Percentiles rank a stretch among this genome's conserved stretches.
Evolutionary conservation across 2,113 vertebrate genomes (phyloP).

Genomic region (Indicator indicator): DNA sequence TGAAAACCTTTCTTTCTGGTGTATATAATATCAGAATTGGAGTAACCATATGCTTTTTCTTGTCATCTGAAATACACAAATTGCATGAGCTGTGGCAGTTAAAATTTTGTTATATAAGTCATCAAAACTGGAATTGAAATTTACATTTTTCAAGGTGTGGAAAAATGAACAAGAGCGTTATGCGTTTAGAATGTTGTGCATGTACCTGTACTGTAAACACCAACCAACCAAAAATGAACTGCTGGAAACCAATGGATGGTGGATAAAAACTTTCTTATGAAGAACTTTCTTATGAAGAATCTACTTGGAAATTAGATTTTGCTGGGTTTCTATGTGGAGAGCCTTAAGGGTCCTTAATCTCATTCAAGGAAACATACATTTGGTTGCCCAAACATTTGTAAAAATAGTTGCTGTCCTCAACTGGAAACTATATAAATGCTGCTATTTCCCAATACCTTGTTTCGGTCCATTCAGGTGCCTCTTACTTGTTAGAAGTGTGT

Average conservation of each 20-base stretch:
- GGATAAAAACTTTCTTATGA: background rate
- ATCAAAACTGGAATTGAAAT: background rate
- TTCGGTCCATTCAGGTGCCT: background rate
- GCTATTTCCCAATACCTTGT: background rate
- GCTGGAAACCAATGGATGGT: background rate
- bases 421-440: background rate
- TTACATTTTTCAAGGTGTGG: background rate
- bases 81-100: background rate
- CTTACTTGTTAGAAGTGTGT: background rate
- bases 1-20: background rate
- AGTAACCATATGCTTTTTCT: background rate
- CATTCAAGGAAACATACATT: background rate
- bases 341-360: background rate
- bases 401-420: background rate
- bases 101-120: background rate
- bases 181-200: background rate
- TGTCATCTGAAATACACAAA: background rate
- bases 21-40: background rate
- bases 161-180: background rate
- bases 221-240: background rate
- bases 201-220: background rate
- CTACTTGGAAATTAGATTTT: background rate
- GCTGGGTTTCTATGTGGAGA: background rate
- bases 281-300: background rate
- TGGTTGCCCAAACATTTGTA: background rate